phyloP scores from a whole-genome alignment of 2,113 vertebrate genomes.

The Callipepla squamata region DNA sequence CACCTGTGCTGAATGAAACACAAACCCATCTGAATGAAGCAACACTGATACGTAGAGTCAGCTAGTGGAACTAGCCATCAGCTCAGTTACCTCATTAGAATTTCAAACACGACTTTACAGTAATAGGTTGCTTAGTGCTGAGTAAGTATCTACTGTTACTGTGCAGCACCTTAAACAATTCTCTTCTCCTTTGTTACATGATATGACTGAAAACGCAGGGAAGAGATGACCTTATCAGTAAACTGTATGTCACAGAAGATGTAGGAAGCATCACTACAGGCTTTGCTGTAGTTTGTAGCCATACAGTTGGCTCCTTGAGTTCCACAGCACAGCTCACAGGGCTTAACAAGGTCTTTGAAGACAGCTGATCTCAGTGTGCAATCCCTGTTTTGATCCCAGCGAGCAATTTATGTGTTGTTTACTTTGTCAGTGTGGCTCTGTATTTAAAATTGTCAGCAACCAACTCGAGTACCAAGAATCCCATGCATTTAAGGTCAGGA shows the following conservation, averaged over 20 bases:
- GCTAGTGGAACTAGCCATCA: constrained; percentile 19
- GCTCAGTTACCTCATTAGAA: constrained; percentile 58
- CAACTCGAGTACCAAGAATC: background rate
- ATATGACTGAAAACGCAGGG: background rate
- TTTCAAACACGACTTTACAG: constrained; percentile 27
- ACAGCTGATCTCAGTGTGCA: background rate
- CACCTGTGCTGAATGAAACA: constrained; percentile 64
- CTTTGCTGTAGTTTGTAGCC: background rate
- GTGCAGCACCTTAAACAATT: background rate
- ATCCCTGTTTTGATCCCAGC: background rate
- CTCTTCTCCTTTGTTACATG: background rate
- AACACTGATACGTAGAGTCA: constrained; percentile 4
- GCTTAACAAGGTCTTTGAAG: background rate
- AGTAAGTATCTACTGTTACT: constrained; percentile 19
- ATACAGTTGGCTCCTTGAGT: background rate
- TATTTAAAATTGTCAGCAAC: background rate
- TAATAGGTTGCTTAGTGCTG: constrained; percentile 48
- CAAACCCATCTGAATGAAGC: constrained; percentile 50
- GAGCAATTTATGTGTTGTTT: background rate
- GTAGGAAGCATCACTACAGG: background rate
- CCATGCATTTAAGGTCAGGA: background rate
- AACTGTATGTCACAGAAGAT: background rate
- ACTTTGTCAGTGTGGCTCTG: background rate
- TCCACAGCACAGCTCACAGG: background rate
- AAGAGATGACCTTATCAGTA: constrained; percentile 35